Conservation (phyloP, 2,113 vertebrate genomes). For the Rhea pennata region DNA sequence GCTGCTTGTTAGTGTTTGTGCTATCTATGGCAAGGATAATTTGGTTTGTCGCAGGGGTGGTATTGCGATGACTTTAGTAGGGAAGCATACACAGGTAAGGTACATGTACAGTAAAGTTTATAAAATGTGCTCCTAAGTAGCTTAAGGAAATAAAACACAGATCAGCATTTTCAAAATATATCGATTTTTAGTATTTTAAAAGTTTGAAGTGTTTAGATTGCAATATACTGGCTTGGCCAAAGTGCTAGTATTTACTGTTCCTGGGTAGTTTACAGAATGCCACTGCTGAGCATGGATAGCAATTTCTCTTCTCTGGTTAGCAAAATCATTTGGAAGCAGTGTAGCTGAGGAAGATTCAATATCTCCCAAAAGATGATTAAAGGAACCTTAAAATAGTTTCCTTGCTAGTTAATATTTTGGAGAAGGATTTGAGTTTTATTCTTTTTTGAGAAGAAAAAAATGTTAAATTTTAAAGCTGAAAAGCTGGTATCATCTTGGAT, state of each 20-base stretch:
- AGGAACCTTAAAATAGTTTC: not conserved
- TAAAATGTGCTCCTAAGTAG: not conserved
- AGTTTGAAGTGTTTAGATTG: not conserved
- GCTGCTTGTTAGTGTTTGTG: not conserved
- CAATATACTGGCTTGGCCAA: not conserved
- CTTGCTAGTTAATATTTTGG: conserved; percentile 38
- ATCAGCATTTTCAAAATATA: not conserved
- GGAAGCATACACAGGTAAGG: not conserved
- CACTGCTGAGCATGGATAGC: not conserved
- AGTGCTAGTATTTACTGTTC: not conserved
- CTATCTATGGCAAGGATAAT: not conserved
- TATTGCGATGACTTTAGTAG: not conserved
- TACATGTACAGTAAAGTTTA: not conserved
- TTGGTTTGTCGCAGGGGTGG: not conserved
- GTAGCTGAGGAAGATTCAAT: not conserved
- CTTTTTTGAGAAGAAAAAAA: not conserved
- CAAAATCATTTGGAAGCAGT: not conserved
- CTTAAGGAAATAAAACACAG: not conserved
- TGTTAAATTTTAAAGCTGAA: conserved; percentile 46
- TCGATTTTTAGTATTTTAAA: not conserved
- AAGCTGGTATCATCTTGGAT: not conserved
- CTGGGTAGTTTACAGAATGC: not conserved
- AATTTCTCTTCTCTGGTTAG: not conserved
- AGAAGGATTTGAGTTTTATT: not conserved
- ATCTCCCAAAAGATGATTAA: not conserved